Conservation (phyloP, 2,113 vertebrate genomes). For the Argyrosomus japonicus region DNA sequence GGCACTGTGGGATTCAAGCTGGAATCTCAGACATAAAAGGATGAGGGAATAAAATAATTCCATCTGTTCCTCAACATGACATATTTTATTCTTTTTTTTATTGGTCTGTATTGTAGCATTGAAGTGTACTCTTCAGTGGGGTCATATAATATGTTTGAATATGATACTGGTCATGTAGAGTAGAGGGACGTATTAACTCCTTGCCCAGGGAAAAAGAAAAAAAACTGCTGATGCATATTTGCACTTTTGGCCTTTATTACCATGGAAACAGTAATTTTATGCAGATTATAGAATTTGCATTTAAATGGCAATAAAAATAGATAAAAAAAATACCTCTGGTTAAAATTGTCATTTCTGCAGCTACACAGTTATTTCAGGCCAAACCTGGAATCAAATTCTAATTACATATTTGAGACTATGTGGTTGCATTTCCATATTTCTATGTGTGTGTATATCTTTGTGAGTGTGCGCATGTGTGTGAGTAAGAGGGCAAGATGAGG, state of each 20-base stretch:
- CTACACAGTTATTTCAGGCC: constrained; percentile 42
- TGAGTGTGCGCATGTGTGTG: not conserved
- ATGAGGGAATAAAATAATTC: constrained; percentile 11
- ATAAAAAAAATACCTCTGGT: constrained; percentile 43
- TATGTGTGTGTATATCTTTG: constrained; percentile 38
- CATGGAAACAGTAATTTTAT: constrained; percentile 64
- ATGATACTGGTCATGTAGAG: constrained; percentile 6
- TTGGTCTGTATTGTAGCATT: not conserved
- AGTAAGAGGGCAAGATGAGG: not conserved
- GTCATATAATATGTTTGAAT: not conserved
- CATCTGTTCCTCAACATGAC: constrained; percentile 20
- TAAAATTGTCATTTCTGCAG: constrained; percentile 58
- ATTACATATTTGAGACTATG: constrained; percentile 47
- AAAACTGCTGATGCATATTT: constrained; percentile 43
- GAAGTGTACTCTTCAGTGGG: not conserved
- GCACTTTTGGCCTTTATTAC: constrained; percentile 59
- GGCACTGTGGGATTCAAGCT: constrained; percentile 63
- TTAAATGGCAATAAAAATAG: constrained; percentile 71
- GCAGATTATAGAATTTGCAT: constrained; percentile 72
- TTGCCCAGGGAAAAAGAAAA: constrained; percentile 17
- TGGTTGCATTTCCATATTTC: constrained; percentile 50
- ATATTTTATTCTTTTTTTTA: not conserved
- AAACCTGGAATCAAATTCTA: constrained; percentile 52
- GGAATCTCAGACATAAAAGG: not conserved
- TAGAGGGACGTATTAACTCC: constrained; percentile 26